Conservation (phyloP, 1,140 invertebrate species). For the Cardiocondyla obscurior region DNA sequence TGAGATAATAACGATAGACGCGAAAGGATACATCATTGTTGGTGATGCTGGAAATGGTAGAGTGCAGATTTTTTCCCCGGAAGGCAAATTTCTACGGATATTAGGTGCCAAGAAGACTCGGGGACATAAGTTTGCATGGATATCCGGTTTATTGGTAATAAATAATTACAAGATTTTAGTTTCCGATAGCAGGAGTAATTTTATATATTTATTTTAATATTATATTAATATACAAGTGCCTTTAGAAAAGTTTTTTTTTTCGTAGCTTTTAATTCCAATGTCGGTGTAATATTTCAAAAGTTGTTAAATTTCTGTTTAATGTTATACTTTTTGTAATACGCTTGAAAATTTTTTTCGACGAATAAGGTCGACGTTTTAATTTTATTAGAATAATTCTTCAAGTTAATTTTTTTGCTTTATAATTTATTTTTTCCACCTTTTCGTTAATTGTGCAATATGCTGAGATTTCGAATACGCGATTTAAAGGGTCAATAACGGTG, state of each 20-base stretch:
- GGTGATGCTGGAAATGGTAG: conserved; percentile 91
- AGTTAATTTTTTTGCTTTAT: neutral
- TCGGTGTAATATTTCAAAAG: no score
- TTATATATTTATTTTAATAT: conserved; percentile 87
- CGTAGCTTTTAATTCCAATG: no score
- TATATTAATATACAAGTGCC: neutral
- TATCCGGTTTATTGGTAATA: conserved; percentile 88
- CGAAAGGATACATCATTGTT: conserved; percentile 89
- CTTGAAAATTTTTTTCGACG: no score
- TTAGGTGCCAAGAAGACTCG: conserved; percentile 86
- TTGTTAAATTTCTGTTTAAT: no score
- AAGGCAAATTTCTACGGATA: conserved; percentile 86
- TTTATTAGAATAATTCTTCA: no score
- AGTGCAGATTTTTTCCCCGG: conserved; percentile 89
- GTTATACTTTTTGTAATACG: no score
- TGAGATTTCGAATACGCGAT: neutral
- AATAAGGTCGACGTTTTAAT: no score
- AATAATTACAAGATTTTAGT: conserved; percentile 88
- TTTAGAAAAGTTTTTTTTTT: no score
- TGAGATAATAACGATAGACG: conserved; percentile 88
- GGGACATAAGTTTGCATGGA: conserved; percentile 88
- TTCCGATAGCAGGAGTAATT: conserved; percentile 89
- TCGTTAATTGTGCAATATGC: neutral
- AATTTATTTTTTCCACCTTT: neutral
- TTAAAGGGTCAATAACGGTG: neutral